These are phyloP conservation scores for Sebastes schlegelii DNA, from an alignment of 2,113 vertebrate genomes.

Conservation along the genomic window DNA sequence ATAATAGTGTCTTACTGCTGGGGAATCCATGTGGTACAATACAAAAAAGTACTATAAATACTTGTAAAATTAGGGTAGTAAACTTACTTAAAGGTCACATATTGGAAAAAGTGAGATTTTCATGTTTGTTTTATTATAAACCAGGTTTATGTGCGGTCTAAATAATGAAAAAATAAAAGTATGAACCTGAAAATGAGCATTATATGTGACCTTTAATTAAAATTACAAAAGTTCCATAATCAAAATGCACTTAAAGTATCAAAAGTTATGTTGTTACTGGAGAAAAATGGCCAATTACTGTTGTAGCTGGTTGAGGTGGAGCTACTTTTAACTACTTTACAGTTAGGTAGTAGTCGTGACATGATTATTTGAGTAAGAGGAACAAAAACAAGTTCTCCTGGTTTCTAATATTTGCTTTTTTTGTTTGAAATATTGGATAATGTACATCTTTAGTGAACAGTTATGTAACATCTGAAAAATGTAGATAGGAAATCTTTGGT, in stretches of 20 bases:
- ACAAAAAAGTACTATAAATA: not conserved
- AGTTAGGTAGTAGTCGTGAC: not conserved
- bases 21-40: conserved; percentile 6
- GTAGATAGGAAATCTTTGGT: not conserved
- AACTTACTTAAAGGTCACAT: too few relatives aligned
- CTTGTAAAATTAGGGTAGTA: not conserved
- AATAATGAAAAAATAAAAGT: too few relatives aligned
- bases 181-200: too few relatives aligned
- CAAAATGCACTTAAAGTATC: too few relatives aligned
- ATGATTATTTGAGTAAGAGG: not conserved
- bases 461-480: not conserved
- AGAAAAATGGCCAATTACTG: too few relatives aligned
- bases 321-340: not conserved
- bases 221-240: too few relatives aligned
- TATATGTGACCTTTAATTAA: too few relatives aligned
- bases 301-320: not conserved
- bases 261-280: too few relatives aligned
- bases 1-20: conserved; percentile 5
- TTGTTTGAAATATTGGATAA: not conserved
- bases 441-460: not conserved
- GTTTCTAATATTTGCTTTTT: not conserved
- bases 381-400: not conserved
- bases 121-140: too few relatives aligned
- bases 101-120: too few relatives aligned
- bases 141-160: too few relatives aligned